Evolutionary conservation across 2,113 vertebrate species (phyloP), one percentile per base, ranked within the genome.

Genomic region (Phyllostomus discolor): DNA sequence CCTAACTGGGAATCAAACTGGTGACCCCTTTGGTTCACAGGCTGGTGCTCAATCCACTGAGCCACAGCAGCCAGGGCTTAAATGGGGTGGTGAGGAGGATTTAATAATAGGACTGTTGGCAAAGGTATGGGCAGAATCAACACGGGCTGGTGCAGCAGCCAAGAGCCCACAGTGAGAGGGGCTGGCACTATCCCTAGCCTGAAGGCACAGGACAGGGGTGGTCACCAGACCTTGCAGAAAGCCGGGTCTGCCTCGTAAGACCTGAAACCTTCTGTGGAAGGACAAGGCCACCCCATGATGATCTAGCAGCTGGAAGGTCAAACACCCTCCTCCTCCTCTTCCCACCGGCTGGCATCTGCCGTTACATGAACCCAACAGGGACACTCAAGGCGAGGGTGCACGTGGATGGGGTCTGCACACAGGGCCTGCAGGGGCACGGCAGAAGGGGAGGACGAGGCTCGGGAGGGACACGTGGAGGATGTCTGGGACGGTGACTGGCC

Each of bases 371-470:
- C 43, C 72, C 52, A 16, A 2, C 16, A 10, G 48, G 88, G 82
- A 5, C 46, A 7, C 41, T 1, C 1, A 38, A 22, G 48, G 66
- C n/a, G 20, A 85, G 28, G 33, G 0, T 12, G 35, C 3, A 2
- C 1, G 4, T 28, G 33, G 5, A 19, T 11, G 20, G 8, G 8
- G 35, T 24, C 46, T 12, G 24, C 10, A 24, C 14, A 4, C 38
- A 19, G 17, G n/a, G 62, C 93, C n/a, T 31, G 64, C 59, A 33
- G 38, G 50, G 64, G n/a, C 43, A 14, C 20, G 3, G 70, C n/a
- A 26, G 76, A 7, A 10, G 5, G 11, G 72, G 16, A 41, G 24
- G 11, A 15, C 7, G 15, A 35, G 52, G 75, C 22, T 52, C 50
- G 4, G 48, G 41, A 73, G 38, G 48, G 12, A 24, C 73, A 31